Base-by-base conservation (phyloP, 1,140 invertebrate genomes). In the Tyrophagus putrescentiae region DNA sequence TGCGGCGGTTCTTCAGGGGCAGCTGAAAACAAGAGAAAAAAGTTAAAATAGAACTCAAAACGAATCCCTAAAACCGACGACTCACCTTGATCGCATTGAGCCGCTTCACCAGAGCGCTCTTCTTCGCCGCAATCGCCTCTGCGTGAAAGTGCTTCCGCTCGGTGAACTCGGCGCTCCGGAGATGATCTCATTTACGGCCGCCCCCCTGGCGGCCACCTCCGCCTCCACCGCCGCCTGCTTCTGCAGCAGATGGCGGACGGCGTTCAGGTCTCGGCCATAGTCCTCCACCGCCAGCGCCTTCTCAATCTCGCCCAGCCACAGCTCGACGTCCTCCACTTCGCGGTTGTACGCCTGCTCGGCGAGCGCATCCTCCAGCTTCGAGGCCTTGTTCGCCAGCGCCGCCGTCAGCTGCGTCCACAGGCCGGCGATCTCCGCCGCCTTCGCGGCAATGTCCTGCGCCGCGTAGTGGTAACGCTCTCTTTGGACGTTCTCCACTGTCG, bases 311-410 rank as follows among this genome's bases (percentile, higher is more conserved):
- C 84, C 85, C 4, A 98, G 75, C 96, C 96, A 99, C 1, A 98
- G 75, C 71, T 98, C 95, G 65, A 98, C 84, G 72, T 99, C 95
- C 71, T 98, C 95, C 41, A 96, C 86, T 34, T 90, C 93, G 25
- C 95, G 80, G 75, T 98, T 98, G 74, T 94, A 98, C 70, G 94
- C 87, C 72, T 98, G 95, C 71, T 98, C 93, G 65, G 94, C 89
- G 53, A 86, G 86, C 0, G 95, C 95, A 74, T 98, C 93, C 44
- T 74, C 72, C 60, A 82, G 67, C 65, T 80, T 79, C n/a, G 73
- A 70, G 31, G 91, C 91, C 74, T 98, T 98, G 70, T 85, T 84
- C 63, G 91, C 87, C 0, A 88, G 91, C 0, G 93, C 90, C 39
- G 83, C 80, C 0, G 84, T 82, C 1, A 98, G 75, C 18, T 83